phyloP scores from a whole-genome alignment of 1,140 invertebrate species.

The Atopsyche davidsoni region DNA sequence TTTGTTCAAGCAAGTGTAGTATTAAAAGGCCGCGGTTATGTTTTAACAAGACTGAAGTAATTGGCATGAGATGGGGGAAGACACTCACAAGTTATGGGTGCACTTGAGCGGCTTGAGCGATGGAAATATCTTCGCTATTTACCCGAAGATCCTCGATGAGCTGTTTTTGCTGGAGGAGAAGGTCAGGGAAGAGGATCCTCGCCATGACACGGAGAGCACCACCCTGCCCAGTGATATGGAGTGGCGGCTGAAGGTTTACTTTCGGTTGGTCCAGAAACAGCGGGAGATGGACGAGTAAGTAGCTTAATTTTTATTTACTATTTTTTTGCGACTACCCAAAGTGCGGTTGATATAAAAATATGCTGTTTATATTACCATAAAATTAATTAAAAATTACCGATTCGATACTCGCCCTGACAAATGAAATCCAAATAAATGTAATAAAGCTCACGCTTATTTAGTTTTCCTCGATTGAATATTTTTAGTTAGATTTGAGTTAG shows the following conservation, averaged over 20 bases:
- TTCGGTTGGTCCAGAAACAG: conserved; percentile 64
- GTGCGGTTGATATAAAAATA: no score
- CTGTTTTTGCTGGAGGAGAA: conserved; percentile 44
- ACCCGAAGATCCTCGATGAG: conserved; percentile 41
- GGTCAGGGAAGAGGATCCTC: conserved; percentile 37
- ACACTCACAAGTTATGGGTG: conserved; percentile 46
- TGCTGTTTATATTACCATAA: no score
- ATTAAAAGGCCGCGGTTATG: no score
- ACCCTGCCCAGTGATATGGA: conserved; percentile 64
- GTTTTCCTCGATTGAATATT: no score
- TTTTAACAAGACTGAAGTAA: no score
- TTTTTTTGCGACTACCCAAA: background rate
- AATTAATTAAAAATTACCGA: no score
- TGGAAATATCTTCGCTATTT: conserved; percentile 46
- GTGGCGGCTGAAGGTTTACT: conserved; percentile 68
- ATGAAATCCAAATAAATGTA: no score
- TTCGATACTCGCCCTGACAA: no score
- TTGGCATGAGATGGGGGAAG: no score
- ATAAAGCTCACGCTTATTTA: no score
- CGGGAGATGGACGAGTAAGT: conserved; percentile 39
- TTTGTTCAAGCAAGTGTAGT: no score
- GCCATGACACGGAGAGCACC: conserved; percentile 40
- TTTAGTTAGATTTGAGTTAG: no score
- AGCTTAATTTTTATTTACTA: conserved; percentile 1
- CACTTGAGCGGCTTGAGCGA: conserved; percentile 46